Evolutionary conservation across 2,888 invertebrate species (phyloP), one percentile per base, ranked within the genome.

Genomic region (Hybos culiciformis): DNA sequence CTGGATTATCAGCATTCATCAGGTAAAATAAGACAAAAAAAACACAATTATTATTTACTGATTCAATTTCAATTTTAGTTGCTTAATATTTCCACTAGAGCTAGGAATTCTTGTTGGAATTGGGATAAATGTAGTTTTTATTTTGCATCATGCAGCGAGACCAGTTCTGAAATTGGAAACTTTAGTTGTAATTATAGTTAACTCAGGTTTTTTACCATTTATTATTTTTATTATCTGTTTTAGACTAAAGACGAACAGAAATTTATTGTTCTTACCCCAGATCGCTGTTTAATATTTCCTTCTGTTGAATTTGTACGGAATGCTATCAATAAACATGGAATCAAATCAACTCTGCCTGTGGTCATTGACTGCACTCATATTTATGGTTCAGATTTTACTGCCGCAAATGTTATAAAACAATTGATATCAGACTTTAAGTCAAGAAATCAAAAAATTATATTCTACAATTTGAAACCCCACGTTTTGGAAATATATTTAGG

Each of bases 281-380:
- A 88, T 67, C 78, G 88, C 51, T 88, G 87, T 63, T 72, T 91
- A 26, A 87, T 88, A 63, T 91, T 90, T 68, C 90, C 90, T 20
- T 87, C 88, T 0, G 85, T 87, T 54, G 87, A 88, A 66, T 87
- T 90, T 67, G 85, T 91, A 50, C 74, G 86, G 46, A 81, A 84
- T 56, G 72, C 86, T 46, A 86, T 91, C 47, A 84, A 80, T 48
- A 88, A 90, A 66, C 80, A 80, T 62, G 84, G 85, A 42, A 68
- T 72, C 9, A 74, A 77, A 29, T 74, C 76, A 50, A 75, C 73
- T 48, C 57, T 80, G 50, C 85, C 87, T 5, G 84, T 87, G 37
- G 86, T 88, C 31, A 77, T 88, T 45, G 87, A 90, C 67, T 88
- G 88, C 66, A 80, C 83, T 41, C 85, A 88, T 67, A 84, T 88